phyloP scores from a whole-genome alignment of 2,888 invertebrate species.

The Stenurella melanura region DNA sequence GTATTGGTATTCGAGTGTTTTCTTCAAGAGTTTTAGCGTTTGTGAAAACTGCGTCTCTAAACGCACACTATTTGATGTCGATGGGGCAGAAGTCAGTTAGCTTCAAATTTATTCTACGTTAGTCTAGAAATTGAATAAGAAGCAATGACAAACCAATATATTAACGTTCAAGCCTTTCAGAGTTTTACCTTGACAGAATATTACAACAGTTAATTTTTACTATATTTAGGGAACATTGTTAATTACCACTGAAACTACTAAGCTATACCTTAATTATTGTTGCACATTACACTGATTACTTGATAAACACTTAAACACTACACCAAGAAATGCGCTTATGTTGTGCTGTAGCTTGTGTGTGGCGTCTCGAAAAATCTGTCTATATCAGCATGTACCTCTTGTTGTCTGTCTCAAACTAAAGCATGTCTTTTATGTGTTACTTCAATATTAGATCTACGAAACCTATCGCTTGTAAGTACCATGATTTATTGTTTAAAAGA shows the following conservation, averaged over 20 bases:
- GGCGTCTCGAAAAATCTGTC: slow-evolving; percentile 9
- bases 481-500: slow-evolving; percentile 42
- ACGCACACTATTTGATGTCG: too few species aligned
- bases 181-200: too few species aligned
- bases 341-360: slow-evolving; percentile 35
- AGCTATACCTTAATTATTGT: slow-evolving; percentile 11
- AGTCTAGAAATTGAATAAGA: too few species aligned
- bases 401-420: slow-evolving; percentile 20
- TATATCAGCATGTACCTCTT: slow-evolving; percentile 24
- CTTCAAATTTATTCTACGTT: too few species aligned
- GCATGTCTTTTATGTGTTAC: slow-evolving; percentile 30
- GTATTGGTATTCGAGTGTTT: too few species aligned
- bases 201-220: too few species aligned
- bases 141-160: too few species aligned
- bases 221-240: background rate
- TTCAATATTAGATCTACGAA: slow-evolving; percentile 2
- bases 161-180: too few species aligned
- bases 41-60: too few species aligned
- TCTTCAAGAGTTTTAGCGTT: too few species aligned
- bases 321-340: slow-evolving; percentile 21
- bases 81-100: too few species aligned
- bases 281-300: slow-evolving; percentile 28
- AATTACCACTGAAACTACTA: slow-evolving; percentile 18
- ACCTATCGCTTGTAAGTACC: slow-evolving; percentile 36
- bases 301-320: slow-evolving; percentile 11